Percentiles rank a stretch among this genome's conserved stretches.
Conservation (phyloP, 2,113 vertebrate genomes). For the Tupaia tana region DNA sequence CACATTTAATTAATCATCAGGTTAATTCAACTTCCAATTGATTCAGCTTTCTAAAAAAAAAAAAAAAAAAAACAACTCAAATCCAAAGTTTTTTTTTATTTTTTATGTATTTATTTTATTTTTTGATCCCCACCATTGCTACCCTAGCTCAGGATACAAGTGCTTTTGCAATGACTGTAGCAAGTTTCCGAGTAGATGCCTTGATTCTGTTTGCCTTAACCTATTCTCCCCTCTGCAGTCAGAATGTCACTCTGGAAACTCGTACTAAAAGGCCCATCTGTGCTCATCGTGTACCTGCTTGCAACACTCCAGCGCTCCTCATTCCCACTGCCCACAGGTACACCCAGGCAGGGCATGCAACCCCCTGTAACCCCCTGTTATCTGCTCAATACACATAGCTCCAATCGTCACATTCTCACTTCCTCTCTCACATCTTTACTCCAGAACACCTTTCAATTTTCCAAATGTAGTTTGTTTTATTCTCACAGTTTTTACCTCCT, state of each 20-base stretch:
- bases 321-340: neutral
- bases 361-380: neutral
- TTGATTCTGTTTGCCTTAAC: neutral
- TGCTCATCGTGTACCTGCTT: neutral
- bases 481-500: slow-evolving; percentile 20
- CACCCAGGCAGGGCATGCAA: neutral
- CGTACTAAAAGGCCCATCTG: neutral
- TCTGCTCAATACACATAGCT: neutral
- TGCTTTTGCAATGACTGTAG: neutral
- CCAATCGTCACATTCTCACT: neutral
- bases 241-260: neutral
- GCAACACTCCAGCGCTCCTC: neutral
- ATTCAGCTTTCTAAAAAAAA: slow-evolving; percentile 12
- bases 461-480: neutral
- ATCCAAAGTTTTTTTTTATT: slow-evolving; percentile 36
- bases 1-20: slow-evolving; percentile 68
- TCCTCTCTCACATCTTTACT: neutral
- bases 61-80: slow-evolving; percentile 29
- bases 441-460: neutral
- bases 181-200: neutral
- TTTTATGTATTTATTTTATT: neutral
- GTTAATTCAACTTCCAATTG: slow-evolving; percentile 42
- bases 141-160: neutral
- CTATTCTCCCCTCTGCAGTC: neutral
- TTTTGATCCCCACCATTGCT: neutral